phyloP scores from a whole-genome alignment of 2,113 vertebrate species.

The Hemicordylus capensis region DNA sequence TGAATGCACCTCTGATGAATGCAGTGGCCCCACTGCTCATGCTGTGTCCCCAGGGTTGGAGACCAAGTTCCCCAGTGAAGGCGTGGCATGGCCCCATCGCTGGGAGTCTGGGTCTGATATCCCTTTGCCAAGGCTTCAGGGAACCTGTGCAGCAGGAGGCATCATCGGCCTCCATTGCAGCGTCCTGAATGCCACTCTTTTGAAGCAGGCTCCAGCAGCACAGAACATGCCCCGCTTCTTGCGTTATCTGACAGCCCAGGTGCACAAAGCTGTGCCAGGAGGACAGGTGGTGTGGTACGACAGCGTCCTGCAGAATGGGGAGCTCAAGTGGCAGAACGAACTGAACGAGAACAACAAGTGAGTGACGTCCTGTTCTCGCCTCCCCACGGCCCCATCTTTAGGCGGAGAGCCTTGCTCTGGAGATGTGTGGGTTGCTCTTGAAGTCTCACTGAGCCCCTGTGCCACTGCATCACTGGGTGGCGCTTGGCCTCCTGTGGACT shows the following conservation, averaged over 20 bases:
- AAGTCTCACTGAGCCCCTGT: background rate
- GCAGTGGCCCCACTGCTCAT: background rate
- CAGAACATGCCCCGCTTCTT: conserved; percentile 81
- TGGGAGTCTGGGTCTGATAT: too few species aligned
- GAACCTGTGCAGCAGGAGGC: background rate
- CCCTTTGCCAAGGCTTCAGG: background rate
- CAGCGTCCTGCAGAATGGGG: conserved; percentile 82
- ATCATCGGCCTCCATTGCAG: too few species aligned
- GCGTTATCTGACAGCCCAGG: conserved; percentile 79
- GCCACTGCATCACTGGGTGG: background rate
- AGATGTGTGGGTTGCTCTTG: background rate
- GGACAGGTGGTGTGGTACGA: conserved; percentile 94
- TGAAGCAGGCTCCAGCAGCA: conserved; percentile 74
- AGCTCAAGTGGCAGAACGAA: conserved; percentile 90
- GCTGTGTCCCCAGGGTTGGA: background rate
- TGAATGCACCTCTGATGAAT: background rate
- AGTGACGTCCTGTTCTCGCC: background rate
- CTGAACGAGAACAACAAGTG: conserved; percentile 88
- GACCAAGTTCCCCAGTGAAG: background rate
- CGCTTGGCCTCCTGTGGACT: background rate
- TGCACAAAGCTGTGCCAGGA: conserved; percentile 77
- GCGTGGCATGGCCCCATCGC: background rate
- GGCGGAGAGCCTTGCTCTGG: too few species aligned
- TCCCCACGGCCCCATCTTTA: rapidly evolving
- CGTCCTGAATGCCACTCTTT: background rate